Base-by-base conservation (phyloP, 2,113 vertebrate species). In the Chauna torquata region DNA sequence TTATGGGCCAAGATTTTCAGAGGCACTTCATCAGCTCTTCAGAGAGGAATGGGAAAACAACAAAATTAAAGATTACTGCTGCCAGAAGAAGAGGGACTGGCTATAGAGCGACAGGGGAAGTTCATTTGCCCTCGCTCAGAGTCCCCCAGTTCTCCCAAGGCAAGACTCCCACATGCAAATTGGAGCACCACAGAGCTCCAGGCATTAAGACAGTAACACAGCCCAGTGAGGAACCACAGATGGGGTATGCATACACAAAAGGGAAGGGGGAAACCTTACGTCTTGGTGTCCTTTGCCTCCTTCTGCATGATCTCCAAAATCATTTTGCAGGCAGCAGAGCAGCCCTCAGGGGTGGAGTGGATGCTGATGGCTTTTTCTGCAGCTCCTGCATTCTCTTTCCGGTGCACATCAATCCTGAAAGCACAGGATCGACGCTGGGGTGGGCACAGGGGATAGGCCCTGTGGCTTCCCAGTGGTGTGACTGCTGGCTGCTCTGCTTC, bases 241-340 rank as follows among this genome's bases (percentile, higher is more conserved):
- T 3, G 58, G 64, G 83, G 22, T 0, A 25, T 1, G 1, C 1
- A 0, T 0, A 8, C 36, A 12, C 27, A 18, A 38, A 8, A 25
- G 47, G 47, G 71, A 20, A 1, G 36, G 20, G 57, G 5, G 19
- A 30, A 55, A 16, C 12, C 98, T 96, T 97, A 99, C 99, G 99
- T 99, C 98, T 99, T 99, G 95, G 99, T 99, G 98, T 99, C 99
- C 97, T 99, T 99, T 8, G 99, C 99, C 94, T 99, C 99, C 97
- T 99, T 99, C 42, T 99, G 99, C 99, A 99, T 99, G 95, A 99
- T 99, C 91, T 99, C 99, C 96, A 99, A 90, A 96, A 99, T 99
- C 99, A 99, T 99, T 86, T 98, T 98, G 88, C 99, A 99, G 49
- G 99, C 99, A 0, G 99, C 97, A 0, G 99, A 99, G 96, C 99